Evolutionary conservation across 1,140 invertebrate genomes (phyloP), one percentile per base, ranked within the genome.

Genomic region (Eufriesea mexicana): DNA sequence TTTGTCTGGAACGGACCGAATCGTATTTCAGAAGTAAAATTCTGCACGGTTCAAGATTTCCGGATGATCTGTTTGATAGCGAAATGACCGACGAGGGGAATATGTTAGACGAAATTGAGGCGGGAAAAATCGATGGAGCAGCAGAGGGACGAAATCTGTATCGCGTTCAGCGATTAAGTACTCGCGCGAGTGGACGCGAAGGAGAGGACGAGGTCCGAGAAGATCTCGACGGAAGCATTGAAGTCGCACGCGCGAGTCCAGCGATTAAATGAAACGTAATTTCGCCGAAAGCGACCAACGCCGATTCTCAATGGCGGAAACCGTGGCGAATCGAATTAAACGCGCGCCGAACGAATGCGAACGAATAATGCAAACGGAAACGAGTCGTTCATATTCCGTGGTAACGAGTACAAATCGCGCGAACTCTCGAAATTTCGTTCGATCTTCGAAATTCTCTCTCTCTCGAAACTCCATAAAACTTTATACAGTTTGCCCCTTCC

Each of bases 331-430:
- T 68, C 45, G 68, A 68, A 78, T 78, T 78, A 78, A 67, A 78
- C 51, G 42, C 55, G 23, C 51, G 10, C 8, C n/a, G 54, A 18
- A n/a, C n/a, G 45, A 18, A 68, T 35, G 35, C 35, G 35, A 35
- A 35, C 64, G 76, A 78, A 68, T 78, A 78, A 78, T 78, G 75
- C 51, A 68, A 78, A 47, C 57, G 57, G 28, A 78, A 78, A 20
- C 51, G 35, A 20, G 51, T 25, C 42, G 66, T 77, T 75, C 49
- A 45, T 59, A 45, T 59, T 73, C n/a, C 73, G 16, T 10, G n/a
- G 25, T 75, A 75, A 75, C 73, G 47, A 64, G 49, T 75, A 64
- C 64, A 35, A 75, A 75, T 51, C 57, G 59, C 25, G 8, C 7
- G 5, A 20, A 42, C 62, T 16, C 16, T n/a, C 67, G 67, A 51